Conservation (phyloP, 2,113 vertebrate genomes). For the Plestiodon gilberti region DNA sequence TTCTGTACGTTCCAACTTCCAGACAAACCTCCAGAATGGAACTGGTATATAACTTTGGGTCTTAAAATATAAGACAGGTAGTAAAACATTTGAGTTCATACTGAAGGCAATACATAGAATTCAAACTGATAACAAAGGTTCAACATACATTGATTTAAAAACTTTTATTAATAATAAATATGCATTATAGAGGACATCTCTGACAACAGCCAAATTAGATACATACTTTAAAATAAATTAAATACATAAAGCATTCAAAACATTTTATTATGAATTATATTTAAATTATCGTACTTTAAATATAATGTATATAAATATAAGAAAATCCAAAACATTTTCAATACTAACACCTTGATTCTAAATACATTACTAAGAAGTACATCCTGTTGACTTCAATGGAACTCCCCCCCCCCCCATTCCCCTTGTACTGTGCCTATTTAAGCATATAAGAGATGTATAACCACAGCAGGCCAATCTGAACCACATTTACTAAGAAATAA, state of each 20-base stretch:
- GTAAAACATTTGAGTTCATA: neutral
- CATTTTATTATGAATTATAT: slow-evolving; percentile 14
- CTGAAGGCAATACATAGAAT: neutral
- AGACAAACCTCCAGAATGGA: too few relatives aligned
- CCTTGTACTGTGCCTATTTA: neutral
- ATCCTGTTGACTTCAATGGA: neutral
- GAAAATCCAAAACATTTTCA: neutral
- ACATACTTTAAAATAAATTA: slow-evolving; percentile 60
- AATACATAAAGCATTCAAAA: slow-evolving; percentile 48
- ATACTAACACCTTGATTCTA: neutral
- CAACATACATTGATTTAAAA: slow-evolving; percentile 11
- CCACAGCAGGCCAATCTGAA: neutral
- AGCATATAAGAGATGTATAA: neutral
- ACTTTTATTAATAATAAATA: slow-evolving; percentile 55
- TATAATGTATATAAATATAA: neutral
- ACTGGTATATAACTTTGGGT: too few relatives aligned
- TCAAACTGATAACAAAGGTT: neutral
- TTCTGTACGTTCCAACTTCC: too few relatives aligned
- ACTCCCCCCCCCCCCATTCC: neutral
- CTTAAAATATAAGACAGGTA: neutral
- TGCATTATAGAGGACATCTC: slow-evolving; percentile 6
- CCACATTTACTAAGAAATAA: neutral
- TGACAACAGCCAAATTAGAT: neutral
- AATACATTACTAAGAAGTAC: neutral
- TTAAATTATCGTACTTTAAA: neutral